phyloP scores from a whole-genome alignment of 2,888 invertebrate genomes.

The Scrobipalpa costella region DNA sequence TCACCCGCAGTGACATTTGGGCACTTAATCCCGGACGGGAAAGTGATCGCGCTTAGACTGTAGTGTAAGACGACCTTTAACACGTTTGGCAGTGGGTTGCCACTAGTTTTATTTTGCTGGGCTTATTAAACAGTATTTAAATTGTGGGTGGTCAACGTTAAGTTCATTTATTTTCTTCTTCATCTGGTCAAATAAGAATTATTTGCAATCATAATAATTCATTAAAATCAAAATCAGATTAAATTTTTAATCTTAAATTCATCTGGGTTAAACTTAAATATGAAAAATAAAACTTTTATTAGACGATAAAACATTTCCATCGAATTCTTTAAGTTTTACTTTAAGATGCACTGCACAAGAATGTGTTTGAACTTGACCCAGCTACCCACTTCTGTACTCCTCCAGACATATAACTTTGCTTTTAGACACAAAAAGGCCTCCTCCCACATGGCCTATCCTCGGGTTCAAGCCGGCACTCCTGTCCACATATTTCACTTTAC shows the following conservation, averaged over 20 bases:
- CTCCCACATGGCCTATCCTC: slow-evolving; percentile 12
- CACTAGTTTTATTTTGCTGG: neutral
- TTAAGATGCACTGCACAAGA: neutral
- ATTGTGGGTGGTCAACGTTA: too few relatives aligned
- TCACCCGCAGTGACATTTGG: slow-evolving; percentile 77
- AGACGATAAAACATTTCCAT: too few relatives aligned
- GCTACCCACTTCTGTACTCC: neutral
- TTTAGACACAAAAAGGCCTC: neutral
- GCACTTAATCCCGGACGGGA: slow-evolving; percentile 69
- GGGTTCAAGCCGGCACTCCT: slow-evolving; percentile 8
- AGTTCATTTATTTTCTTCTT: too few relatives aligned
- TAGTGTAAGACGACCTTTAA: slow-evolving; percentile 35
- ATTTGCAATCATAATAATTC: too few relatives aligned
- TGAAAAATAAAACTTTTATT: neutral
- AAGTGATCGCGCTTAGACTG: slow-evolving; percentile 66
- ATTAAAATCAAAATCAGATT: too few relatives aligned
- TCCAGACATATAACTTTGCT: neutral
- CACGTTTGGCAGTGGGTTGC: slow-evolving; percentile 11
- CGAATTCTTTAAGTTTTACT: too few relatives aligned
- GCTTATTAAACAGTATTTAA: too few relatives aligned
- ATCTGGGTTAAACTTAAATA: too few relatives aligned
- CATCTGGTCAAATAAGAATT: too few relatives aligned
- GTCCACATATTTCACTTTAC: slow-evolving; percentile 21
- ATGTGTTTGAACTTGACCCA: neutral
- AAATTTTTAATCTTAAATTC: too few relatives aligned